phyloP scores from a whole-genome alignment of 2,797 vertebrate genomes.

The Leptodactylus fallax region DNA sequence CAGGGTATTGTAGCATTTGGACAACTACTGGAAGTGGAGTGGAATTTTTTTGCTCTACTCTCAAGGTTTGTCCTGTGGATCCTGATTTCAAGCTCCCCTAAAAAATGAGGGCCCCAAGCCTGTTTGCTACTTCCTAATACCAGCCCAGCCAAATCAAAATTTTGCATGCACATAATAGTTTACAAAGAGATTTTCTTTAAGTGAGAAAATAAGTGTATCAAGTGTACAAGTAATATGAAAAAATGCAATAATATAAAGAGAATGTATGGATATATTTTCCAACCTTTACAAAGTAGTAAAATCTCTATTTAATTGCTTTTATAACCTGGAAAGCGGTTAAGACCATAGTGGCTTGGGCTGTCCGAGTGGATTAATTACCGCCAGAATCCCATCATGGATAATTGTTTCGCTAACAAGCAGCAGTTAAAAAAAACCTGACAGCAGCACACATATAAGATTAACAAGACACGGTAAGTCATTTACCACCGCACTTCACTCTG shows the following conservation, averaged over 20 bases:
- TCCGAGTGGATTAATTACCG: conserved; percentile 36
- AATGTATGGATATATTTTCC: not conserved
- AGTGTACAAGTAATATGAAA: not conserved
- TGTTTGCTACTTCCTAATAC: too few relatives aligned
- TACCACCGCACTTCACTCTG: not conserved
- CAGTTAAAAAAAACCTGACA: conserved; percentile 27
- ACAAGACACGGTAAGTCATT: conserved; percentile 37
- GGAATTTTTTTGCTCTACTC: too few relatives aligned
- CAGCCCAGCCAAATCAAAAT: too few relatives aligned
- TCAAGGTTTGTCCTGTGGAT: too few relatives aligned
- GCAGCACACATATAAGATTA: conserved; percentile 37
- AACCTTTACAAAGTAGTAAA: not conserved
- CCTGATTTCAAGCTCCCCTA: too few relatives aligned
- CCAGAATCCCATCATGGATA: conserved; percentile 46
- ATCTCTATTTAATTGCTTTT: conserved; percentile 17
- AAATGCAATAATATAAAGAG: not conserved
- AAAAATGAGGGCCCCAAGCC: too few relatives aligned
- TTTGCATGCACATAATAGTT: too few relatives aligned
- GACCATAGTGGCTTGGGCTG: conserved; percentile 30
- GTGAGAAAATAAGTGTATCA: too few relatives aligned
- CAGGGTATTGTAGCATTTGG: too few relatives aligned
- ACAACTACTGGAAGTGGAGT: too few relatives aligned
- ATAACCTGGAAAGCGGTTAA: not conserved
- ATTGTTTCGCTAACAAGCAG: conserved; percentile 52
- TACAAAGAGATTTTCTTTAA: too few relatives aligned